These are phyloP conservation scores for Plagiodera versicolora DNA, from an alignment of 2,888 invertebrate species.

Conservation along the genomic window DNA sequence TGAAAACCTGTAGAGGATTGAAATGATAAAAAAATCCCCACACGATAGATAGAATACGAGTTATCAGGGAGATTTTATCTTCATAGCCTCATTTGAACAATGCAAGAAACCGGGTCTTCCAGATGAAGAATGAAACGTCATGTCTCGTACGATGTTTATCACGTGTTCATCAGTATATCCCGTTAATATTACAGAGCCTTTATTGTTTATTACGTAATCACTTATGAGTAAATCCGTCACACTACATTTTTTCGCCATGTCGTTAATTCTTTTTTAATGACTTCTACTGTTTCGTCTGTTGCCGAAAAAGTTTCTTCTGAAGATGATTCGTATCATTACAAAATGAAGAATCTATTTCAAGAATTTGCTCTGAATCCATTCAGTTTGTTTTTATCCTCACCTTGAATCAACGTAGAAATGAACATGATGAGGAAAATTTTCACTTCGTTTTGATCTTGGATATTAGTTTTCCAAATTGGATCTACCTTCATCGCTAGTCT, in stretches of 20 bases:
- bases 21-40: conserved; percentile 5
- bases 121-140: not conserved
- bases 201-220: not conserved
- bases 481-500: too few species aligned
- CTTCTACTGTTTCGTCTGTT: not conserved
- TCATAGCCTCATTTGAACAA: conserved; percentile 1
- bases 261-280: not conserved
- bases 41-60: conserved; percentile 13
- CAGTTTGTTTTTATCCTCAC: too few species aligned
- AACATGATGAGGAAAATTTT: too few species aligned
- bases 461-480: too few species aligned
- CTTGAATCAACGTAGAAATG: too few species aligned
- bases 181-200: not conserved
- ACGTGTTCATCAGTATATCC: not conserved
- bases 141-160: not conserved
- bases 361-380: too few species aligned
- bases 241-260: not conserved
- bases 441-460: too few species aligned
- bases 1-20: not conserved
- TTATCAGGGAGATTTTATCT: conserved; percentile 14
- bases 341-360: too few species aligned
- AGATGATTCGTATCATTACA: too few species aligned
- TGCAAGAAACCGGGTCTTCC: not conserved
- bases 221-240: not conserved
- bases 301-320: not conserved